phyloP scores from a whole-genome alignment of 2,113 vertebrate genomes.

The Psittacula cyanocephala region DNA sequence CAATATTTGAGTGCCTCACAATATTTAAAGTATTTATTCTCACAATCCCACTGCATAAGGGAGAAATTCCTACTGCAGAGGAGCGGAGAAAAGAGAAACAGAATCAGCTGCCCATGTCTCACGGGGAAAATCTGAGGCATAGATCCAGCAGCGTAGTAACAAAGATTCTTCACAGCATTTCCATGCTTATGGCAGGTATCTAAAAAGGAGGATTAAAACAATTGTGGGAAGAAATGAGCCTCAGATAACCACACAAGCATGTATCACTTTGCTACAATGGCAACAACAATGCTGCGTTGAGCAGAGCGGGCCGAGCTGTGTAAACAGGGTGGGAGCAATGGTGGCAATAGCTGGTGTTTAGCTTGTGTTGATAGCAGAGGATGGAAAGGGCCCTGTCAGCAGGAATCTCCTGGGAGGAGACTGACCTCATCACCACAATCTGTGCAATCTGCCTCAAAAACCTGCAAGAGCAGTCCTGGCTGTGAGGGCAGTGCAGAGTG shows the following conservation, averaged over 20 bases:
- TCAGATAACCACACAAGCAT: not conserved
- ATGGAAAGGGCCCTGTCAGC: not conserved
- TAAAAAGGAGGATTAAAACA: not conserved
- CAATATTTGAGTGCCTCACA: not conserved
- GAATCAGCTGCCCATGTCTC: not conserved
- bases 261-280: not conserved
- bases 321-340: not conserved
- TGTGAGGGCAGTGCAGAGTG: not conserved
- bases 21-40: not conserved
- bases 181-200: not conserved
- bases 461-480: not conserved
- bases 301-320: not conserved
- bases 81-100: rapidly evolving
- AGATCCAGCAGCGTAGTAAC: rapidly evolving
- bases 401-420: not conserved
- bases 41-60: not conserved
- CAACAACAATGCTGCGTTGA: not conserved
- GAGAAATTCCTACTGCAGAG: not conserved
- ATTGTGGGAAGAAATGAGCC: not conserved
- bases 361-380: not conserved
- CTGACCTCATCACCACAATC: not conserved
- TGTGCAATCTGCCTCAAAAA: not conserved
- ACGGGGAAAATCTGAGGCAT: rapidly evolving
- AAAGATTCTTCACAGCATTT: not conserved
- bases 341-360: not conserved